phyloP scores from a whole-genome alignment of 64 coral and sea anemone species.

The Pocillopora verrucosa region DNA sequence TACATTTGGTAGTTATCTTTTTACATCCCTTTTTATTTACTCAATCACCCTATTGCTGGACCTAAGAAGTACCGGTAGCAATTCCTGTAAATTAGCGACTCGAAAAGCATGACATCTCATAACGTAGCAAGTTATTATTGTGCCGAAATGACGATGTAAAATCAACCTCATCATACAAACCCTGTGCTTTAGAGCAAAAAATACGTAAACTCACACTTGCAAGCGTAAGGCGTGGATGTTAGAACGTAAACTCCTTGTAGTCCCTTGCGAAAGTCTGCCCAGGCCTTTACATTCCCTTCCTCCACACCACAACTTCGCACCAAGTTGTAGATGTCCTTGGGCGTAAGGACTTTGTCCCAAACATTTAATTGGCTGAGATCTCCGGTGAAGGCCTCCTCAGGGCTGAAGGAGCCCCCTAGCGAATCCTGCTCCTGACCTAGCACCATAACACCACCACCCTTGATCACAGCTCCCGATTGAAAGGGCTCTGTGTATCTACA shows the following conservation, averaged over 20 bases:
- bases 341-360: slow-evolving; percentile 70
- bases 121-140: too few relatives aligned
- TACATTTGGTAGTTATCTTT: too few relatives aligned
- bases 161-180: not conserved
- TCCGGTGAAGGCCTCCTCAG: slow-evolving; percentile 90
- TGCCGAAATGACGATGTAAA: too few relatives aligned
- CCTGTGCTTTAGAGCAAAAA: not conserved
- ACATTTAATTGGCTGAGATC: slow-evolving; percentile 96
- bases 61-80: too few relatives aligned
- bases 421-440: slow-evolving; percentile 94
- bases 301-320: slow-evolving; percentile 66
- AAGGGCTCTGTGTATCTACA: slow-evolving; percentile 53
- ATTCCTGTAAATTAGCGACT: too few relatives aligned
- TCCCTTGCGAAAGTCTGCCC: slow-evolving; percentile 79
- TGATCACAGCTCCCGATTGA: slow-evolving; percentile 68
- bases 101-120: too few relatives aligned
- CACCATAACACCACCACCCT: slow-evolving; percentile 84
- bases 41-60: too few relatives aligned
- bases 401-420: slow-evolving; percentile 81
- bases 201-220: slow-evolving; percentile 63
- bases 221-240: slow-evolving; percentile 75
- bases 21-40: too few relatives aligned
- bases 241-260: slow-evolving; percentile 66
- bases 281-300: slow-evolving; percentile 75
- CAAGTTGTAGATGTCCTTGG: slow-evolving; percentile 72